These are phyloP conservation scores for Phalanger gymnotis DNA, from an alignment of 2,797 vertebrate genomes.

Conservation along the genomic window DNA sequence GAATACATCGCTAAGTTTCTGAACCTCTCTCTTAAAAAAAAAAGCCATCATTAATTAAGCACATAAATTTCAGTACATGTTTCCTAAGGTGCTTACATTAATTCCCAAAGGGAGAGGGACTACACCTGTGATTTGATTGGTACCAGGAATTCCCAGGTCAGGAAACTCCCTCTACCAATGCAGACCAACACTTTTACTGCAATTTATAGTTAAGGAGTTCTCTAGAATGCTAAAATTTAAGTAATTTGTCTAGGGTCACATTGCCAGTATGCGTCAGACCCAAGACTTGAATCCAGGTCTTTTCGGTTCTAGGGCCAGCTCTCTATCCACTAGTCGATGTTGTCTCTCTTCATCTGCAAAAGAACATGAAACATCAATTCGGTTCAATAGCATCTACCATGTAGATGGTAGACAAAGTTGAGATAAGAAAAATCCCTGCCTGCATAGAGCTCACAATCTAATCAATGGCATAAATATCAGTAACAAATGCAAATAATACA, in stretches of 20 bases:
- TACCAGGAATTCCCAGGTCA: background rate
- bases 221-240: background rate
- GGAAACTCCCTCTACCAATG: background rate
- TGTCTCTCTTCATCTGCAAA: background rate
- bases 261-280: background rate
- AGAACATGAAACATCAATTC: background rate
- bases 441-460: background rate
- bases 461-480: background rate
- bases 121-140: background rate
- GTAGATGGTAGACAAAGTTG: background rate
- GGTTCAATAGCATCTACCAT: background rate
- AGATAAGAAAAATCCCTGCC: background rate
- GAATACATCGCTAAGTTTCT: constrained; percentile 25
- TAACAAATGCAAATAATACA: background rate
- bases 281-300: background rate
- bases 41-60: background rate
- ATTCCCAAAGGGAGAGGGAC: background rate
- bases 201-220: background rate
- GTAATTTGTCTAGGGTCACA: background rate
- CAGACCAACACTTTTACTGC: background rate
- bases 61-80: background rate
- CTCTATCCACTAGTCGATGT: background rate
- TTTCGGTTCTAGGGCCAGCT: background rate
- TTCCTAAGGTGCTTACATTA: background rate
- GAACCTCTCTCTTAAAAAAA: constrained; percentile 34